A percentile compares a stretch with the other conserved stretches of the same genome.
These are phyloP conservation scores for Tuta absoluta DNA, from an alignment of 2,888 invertebrate genomes.

Conservation along the genomic window DNA sequence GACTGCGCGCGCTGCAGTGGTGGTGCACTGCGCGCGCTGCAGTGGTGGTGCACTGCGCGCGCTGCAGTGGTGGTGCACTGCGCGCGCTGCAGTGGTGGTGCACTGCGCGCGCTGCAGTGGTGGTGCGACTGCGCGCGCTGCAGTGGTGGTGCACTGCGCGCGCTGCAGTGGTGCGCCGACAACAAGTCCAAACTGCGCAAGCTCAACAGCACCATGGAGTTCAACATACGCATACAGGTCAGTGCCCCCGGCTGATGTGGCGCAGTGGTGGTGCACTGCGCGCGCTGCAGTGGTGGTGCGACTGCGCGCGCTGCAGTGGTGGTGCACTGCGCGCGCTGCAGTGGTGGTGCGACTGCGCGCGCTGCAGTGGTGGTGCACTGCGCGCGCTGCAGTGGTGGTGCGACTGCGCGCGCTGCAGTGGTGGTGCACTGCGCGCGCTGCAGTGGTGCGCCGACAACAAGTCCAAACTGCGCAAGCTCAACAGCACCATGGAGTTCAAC, in stretches of 20 bases:
- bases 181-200: slow-evolving; percentile 97
- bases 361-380: too few relatives aligned
- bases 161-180: slow-evolving; percentile 97
- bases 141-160: slow-evolving; percentile 97
- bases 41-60: slow-evolving; percentile 96
- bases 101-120: slow-evolving; percentile 85
- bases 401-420: slow-evolving; percentile 88
- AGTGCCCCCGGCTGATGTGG: not conserved
- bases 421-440: slow-evolving; percentile 92
- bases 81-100: slow-evolving; percentile 97
- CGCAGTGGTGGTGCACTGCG: too few relatives aligned
- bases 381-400: slow-evolving; percentile 98
- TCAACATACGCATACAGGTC: slow-evolving; percentile 86
- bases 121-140: slow-evolving; percentile 93
- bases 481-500: slow-evolving; percentile 97
- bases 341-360: too few relatives aligned
- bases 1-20: slow-evolving; percentile 87
- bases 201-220: slow-evolving; percentile 96
- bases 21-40: slow-evolving; percentile 93
- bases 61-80: slow-evolving; percentile 89
- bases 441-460: slow-evolving; percentile 98
- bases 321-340: too few relatives aligned
- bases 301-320: slow-evolving; percentile 69
- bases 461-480: slow-evolving; percentile 95
- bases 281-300: too few relatives aligned